A percentile compares a stretch with the other conserved stretches of the same genome.
Conservation (phyloP, 2,113 vertebrate genomes). For the Perognathus longimembris region DNA sequence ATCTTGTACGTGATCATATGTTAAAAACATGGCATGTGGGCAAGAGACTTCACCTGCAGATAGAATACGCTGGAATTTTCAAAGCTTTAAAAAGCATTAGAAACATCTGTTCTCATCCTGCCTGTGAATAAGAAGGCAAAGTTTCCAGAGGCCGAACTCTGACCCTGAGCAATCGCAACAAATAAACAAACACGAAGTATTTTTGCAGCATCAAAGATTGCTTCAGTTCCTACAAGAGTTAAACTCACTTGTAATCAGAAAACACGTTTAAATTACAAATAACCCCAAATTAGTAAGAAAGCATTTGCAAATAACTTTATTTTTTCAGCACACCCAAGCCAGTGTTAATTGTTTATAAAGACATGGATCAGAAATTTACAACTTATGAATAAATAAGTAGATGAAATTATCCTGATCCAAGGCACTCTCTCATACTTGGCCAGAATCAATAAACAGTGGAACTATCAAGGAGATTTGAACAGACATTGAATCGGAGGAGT, state of each 20-base stretch:
- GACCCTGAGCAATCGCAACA: background rate
- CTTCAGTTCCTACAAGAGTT: constrained; percentile 47
- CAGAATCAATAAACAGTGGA: background rate
- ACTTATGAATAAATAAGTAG: constrained; percentile 50
- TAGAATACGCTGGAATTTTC: background rate
- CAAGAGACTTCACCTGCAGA: background rate
- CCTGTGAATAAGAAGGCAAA: constrained; percentile 24
- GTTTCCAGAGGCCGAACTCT: constrained; percentile 37
- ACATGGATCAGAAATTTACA: background rate
- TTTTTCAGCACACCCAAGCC: background rate
- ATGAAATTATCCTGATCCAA: background rate
- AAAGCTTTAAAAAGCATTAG: background rate
- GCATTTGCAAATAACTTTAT: background rate
- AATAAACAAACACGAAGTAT: background rate
- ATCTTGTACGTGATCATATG: background rate
- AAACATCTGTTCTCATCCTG: background rate
- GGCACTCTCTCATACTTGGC: background rate
- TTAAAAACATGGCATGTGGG: background rate
- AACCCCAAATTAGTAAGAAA: background rate
- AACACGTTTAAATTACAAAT: constrained; percentile 23
- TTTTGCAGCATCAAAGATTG: background rate
- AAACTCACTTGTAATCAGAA: constrained; percentile 29
- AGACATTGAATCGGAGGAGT: background rate
- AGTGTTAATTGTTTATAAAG: constrained; percentile 31
- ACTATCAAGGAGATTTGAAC: background rate